These are phyloP conservation scores for Stegastes partitus DNA, from an alignment of 2,113 vertebrate species.

Conservation along the genomic window DNA sequence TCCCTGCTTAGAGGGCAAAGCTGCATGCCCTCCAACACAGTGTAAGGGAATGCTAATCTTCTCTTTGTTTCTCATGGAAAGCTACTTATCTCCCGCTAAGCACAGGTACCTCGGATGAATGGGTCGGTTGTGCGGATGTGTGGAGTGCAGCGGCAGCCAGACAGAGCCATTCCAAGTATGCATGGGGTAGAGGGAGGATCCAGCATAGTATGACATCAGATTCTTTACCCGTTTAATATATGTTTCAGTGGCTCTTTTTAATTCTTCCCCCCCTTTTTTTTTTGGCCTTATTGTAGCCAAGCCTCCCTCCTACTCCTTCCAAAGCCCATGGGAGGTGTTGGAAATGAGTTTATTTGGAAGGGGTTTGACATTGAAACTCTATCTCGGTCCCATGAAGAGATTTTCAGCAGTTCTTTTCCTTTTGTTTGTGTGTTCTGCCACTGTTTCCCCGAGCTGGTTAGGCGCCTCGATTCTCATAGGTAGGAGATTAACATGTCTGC, in stretches of 20 bases:
- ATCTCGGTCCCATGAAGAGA: conserved; percentile 73
- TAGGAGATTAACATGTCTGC: conserved; percentile 83
- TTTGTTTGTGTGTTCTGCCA: conserved; percentile 76
- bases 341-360: conserved; percentile 67
- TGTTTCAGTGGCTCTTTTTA: conserved; percentile 35
- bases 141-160: conserved; percentile 79
- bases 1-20: conserved; percentile 62
- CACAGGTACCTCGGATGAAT: conserved; percentile 88
- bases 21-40: conserved; percentile 77
- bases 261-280: conserved; percentile 4
- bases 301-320: conserved; percentile 46
- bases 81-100: conserved; percentile 89
- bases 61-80: conserved; percentile 88
- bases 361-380: conserved; percentile 77
- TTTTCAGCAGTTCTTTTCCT: conserved; percentile 75
- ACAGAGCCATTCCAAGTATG: conserved; percentile 87
- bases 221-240: conserved; percentile 76
- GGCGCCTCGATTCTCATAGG: conserved; percentile 76
- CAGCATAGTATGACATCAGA: conserved; percentile 80
- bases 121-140: conserved; percentile 87
- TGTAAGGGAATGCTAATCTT: conserved; percentile 88
- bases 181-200: conserved; percentile 82
- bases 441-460: conserved; percentile 81
- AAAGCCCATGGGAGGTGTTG: conserved; percentile 68
- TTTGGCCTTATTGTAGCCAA: conserved; percentile 73